Evolutionary conservation across 2,888 invertebrate genomes (phyloP).

Genomic region (Drosophila quinaria): DNA sequence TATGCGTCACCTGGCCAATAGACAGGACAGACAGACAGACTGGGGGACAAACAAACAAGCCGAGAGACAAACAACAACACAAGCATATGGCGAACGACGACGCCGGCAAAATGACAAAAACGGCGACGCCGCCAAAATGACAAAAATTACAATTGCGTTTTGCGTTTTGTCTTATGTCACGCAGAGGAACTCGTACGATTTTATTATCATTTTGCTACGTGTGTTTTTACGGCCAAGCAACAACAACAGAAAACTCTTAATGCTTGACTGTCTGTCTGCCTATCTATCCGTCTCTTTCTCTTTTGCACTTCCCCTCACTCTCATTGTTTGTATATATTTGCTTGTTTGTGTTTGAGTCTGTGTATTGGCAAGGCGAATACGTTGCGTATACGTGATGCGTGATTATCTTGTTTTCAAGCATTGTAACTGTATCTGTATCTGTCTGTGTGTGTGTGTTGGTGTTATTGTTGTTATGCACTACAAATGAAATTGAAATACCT

Average conservation of each 20-base stretch:
- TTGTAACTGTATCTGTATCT: slow-evolving; percentile 33
- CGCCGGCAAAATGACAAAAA: slow-evolving; percentile 24
- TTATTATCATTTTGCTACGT: slow-evolving; percentile 82
- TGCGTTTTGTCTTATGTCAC: slow-evolving; percentile 73
- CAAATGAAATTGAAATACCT: slow-evolving; percentile 61
- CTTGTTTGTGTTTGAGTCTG: slow-evolving; percentile 32
- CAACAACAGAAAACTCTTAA: slow-evolving; percentile 29
- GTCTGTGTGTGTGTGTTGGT: slow-evolving; percentile 5
- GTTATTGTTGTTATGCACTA: slow-evolving; percentile 12
- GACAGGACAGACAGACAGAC: slow-evolving; percentile 1
- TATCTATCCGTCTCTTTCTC: neutral
- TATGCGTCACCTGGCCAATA: slow-evolving; percentile 63
- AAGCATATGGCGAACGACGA: slow-evolving; percentile 49
- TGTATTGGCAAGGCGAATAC: slow-evolving; percentile 31
- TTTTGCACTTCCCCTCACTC: slow-evolving; percentile 1
- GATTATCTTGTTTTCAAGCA: slow-evolving; percentile 68
- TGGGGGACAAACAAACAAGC: slow-evolving; percentile 8
- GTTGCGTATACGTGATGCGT: slow-evolving; percentile 72
- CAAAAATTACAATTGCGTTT: slow-evolving; percentile 75
- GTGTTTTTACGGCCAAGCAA: slow-evolving; percentile 69
- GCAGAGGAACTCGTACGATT: slow-evolving; percentile 69
- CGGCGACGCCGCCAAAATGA: slow-evolving; percentile 65
- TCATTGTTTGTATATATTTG: slow-evolving; percentile 23
- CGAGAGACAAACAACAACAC: slow-evolving; percentile 37
- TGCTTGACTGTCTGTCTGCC: slow-evolving; percentile 8